phyloP scores from a whole-genome alignment of 2,797 vertebrate genomes.

The Trichosurus vulpecula region DNA sequence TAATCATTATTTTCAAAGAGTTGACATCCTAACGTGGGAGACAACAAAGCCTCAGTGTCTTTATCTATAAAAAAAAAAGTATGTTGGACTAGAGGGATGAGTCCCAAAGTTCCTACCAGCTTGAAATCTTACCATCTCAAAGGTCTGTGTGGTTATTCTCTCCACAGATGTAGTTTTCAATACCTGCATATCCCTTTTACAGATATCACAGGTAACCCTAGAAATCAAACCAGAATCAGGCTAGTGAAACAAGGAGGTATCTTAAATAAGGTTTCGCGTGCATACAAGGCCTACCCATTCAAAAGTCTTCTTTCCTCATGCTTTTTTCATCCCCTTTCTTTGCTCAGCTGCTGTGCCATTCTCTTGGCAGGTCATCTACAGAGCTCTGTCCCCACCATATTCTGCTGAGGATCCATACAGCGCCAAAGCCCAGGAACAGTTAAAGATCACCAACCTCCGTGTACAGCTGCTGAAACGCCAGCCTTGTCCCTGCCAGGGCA shows the following conservation, averaged over 20 bases:
- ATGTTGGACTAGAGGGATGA: not conserved
- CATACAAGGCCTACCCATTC: not conserved
- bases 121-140: not conserved
- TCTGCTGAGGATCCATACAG: conserved; percentile 91
- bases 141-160: conserved; percentile 2
- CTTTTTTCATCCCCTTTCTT: not conserved
- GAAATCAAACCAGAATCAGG: conserved; percentile 49
- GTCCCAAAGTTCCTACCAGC: not conserved
- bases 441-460: conserved; percentile 95
- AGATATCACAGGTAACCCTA: conserved; percentile 27
- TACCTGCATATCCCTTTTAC: conserved; percentile 38
- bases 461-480: conserved; percentile 91
- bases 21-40: not conserved
- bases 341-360: conserved; percentile 32
- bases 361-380: conserved; percentile 93
- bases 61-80: not conserved
- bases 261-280: conserved; percentile 21
- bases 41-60: not conserved
- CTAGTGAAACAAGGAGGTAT: not conserved
- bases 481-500: conserved; percentile 90
- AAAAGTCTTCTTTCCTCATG: not conserved
- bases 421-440: conserved; percentile 88
- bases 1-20: not conserved
- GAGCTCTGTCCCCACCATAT: conserved; percentile 90
- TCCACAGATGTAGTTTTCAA: conserved; percentile 37